phyloP scores from a whole-genome alignment of 1,140 invertebrate species.

The Ectropis grisescens region DNA sequence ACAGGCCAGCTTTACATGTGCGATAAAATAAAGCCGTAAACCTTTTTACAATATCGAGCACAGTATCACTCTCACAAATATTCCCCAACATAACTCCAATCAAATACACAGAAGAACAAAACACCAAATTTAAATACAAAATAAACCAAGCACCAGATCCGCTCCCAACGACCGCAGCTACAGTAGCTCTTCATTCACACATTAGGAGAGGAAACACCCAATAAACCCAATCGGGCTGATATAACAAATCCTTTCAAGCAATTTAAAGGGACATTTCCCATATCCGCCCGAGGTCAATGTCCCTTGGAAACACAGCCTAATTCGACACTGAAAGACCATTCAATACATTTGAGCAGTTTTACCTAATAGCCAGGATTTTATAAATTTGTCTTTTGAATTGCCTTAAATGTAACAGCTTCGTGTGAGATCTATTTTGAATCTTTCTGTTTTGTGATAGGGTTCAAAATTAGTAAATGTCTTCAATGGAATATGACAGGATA shows the following conservation, averaged over 20 bases:
- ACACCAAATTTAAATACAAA: no score
- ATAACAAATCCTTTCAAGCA: constrained; percentile 50
- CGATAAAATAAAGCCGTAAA: no score
- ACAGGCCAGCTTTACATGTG: no score
- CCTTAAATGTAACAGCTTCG: constrained; percentile 30
- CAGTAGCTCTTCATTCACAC: no score
- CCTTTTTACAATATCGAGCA: no score
- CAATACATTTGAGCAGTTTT: constrained; percentile 64
- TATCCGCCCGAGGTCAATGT: constrained; percentile 54
- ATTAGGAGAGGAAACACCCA: constrained; percentile 34
- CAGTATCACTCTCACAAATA: no score
- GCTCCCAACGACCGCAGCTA: no score
- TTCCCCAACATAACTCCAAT: no score
- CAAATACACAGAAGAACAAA: no score
- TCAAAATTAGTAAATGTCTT: no score
- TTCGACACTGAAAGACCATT: constrained; percentile 55
- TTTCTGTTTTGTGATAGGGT: constrained; percentile 25
- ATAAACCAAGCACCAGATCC: no score
- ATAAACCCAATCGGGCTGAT: constrained; percentile 25
- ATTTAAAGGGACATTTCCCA: constrained; percentile 59
- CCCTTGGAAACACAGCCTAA: constrained; percentile 54
- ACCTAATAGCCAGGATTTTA: constrained; percentile 58
- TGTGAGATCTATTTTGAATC: constrained; percentile 25
- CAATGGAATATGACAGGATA: constrained; percentile 60
- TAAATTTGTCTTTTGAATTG: constrained; percentile 51